These are phyloP conservation scores for Python bivittatus DNA, from an alignment of 2,113 vertebrate species.

Conservation along the genomic window DNA sequence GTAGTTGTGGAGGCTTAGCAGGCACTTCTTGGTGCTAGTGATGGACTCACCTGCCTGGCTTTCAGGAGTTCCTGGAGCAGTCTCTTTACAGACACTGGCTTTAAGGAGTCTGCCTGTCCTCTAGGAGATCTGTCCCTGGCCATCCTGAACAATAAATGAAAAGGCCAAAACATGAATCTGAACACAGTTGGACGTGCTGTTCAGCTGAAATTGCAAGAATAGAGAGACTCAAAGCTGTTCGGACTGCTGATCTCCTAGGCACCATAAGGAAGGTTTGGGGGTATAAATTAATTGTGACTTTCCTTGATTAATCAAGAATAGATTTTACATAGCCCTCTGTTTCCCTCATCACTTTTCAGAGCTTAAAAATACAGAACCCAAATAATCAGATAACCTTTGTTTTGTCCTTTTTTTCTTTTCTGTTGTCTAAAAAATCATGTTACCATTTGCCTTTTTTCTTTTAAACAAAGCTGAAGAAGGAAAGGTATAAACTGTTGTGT, in stretches of 20 bases:
- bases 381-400: neutral
- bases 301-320: neutral
- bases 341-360: slow-evolving; percentile 14
- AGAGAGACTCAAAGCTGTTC: neutral
- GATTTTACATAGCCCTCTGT: neutral
- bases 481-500: slow-evolving; percentile 70
- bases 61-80: neutral
- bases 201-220: no score
- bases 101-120: neutral
- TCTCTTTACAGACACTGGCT: neutral
- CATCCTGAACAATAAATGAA: neutral
- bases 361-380: neutral
- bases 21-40: neutral
- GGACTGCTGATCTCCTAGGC: neutral
- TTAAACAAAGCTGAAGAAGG: slow-evolving; percentile 51
- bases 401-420: slow-evolving; percentile 38
- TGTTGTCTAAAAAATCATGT: slow-evolving; percentile 14
- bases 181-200: neutral
- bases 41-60: neutral
- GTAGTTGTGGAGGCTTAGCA: neutral
- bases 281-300: neutral
- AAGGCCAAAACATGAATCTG: neutral
- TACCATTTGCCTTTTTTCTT: slow-evolving; percentile 32
- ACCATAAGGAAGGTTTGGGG: neutral
- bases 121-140: neutral